Evolutionary conservation across 2,888 invertebrate genomes (phyloP), one percentile per base, ranked within the genome.

Genomic region (Drosophila mercatorum): DNA sequence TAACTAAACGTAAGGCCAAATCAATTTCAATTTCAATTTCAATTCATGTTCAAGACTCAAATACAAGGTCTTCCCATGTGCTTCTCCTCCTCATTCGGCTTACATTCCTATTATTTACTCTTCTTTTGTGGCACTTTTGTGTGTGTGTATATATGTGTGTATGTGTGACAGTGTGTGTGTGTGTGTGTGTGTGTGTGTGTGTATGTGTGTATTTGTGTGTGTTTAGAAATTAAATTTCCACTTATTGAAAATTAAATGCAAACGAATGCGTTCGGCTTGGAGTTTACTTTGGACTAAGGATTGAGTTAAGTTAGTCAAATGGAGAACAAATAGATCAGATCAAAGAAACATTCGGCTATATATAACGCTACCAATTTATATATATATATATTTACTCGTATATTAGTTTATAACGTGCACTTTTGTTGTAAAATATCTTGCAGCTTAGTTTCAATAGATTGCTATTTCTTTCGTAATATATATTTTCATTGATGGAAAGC

Each of bases 1-100:
- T 85, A 88, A 85, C 72, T 89, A 88, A 85, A 82, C 60, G 77
- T 84, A 89, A 80, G 83, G 83, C 88, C 89, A 87, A 84, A 85
- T 69, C 52, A 77, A 75, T 68, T 59, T 68, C 51, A 83, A 68
- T 46, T 34, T 64, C 68, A 60, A 68, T 64, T 59, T 49, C 49
- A 40, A 59, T 38, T 53, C 14, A 4, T 38, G 38, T 17, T 34
- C 51, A 12, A 34, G 11, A 51, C 34, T 47, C 58, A 47, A 58
- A 38, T 58, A 58, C 64, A 76, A 69, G 49, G 75, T 38, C 28
- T 41, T 49, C 52, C 47, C 47, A 51, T 36, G 58, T 64, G 62
- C 66, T 66, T 78, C 56, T 52, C 28, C 63, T 51, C 31, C 4
- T 28, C 38, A 12, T 57, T 63, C 57, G 47, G 57, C 62, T 76